Conservation (phyloP, 2,888 invertebrate genomes). For the Lypha dubia region DNA sequence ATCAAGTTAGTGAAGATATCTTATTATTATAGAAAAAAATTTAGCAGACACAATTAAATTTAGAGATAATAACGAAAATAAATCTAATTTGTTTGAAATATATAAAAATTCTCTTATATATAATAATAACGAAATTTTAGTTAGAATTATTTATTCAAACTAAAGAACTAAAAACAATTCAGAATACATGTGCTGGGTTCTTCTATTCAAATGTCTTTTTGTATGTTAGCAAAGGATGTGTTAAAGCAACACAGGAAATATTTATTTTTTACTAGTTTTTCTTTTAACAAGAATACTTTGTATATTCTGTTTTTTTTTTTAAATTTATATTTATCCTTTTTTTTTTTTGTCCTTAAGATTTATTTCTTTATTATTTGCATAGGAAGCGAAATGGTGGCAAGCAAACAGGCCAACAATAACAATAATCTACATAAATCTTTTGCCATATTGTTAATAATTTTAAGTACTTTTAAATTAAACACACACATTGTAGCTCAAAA, state of each 20-base stretch:
- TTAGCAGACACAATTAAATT: too few relatives aligned
- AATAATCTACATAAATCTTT: conserved; percentile 40
- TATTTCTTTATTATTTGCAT: conserved; percentile 48
- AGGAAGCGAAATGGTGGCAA: conserved; percentile 28
- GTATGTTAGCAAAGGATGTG: conserved; percentile 2
- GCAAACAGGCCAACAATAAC: neutral
- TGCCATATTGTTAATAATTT: conserved; percentile 51
- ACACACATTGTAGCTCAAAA: neutral
- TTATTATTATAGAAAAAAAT: too few relatives aligned
- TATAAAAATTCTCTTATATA: too few relatives aligned
- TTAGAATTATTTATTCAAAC: neutral
- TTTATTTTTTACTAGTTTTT: neutral
- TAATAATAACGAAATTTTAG: too few relatives aligned
- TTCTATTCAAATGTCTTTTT: neutral
- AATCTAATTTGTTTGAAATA: too few relatives aligned
- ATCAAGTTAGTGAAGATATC: too few relatives aligned
- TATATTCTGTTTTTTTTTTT: too few relatives aligned
- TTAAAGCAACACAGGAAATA: neutral
- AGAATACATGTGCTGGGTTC: neutral
- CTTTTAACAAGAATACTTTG: neutral
- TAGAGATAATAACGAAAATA: too few relatives aligned
- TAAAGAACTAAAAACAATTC: neutral
- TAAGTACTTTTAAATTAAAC: conserved; percentile 29
- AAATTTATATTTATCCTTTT: neutral
- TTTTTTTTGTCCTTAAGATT: conserved; percentile 24